Base-by-base conservation (phyloP, 2,888 invertebrate species). In the Cheilosia scutellata region DNA sequence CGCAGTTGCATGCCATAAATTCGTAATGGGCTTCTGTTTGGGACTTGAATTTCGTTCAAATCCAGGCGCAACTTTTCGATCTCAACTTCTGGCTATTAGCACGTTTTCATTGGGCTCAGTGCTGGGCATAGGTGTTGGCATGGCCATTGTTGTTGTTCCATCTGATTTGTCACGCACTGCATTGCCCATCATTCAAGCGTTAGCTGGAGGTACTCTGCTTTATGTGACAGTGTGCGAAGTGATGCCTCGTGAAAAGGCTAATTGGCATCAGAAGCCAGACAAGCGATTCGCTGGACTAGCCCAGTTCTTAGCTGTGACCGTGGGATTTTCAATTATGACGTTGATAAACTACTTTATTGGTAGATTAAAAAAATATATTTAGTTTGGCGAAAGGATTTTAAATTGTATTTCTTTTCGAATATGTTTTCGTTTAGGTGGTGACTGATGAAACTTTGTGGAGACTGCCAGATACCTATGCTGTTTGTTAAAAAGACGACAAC, bases 141-240 rank as follows among this genome's bases (percentile, higher is more conserved):
- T 95, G 89, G 92, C 94, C 0, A 90, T 96, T 63, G 94, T 94
- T 16, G 92, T 93, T 65, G 90, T 95, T 4, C 93, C 93, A 0
- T 88, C 91, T 0, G 82, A 93, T 37, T 93, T 94, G 90, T 88
- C 93, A 1, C 88, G 78, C 3, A 87, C 82, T 2, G 92, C 93
- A 9, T 93, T 95, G 65, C 94, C 95, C 5, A 92, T 95, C 47
- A 93, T 95, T 92, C 95, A 95, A 93, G 96, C 95, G 0, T 89
- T 96, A 51, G 96, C 96, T 5, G 96, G 95, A 0, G 96, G 96
- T 1, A 96, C 96, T 0, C 93, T 96, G 0, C 92, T 96, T 2
- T 96, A 96, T 91, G 96, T 96, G 75, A 96, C 96, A 0, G 95
- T 96, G 0, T 95, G 95, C 89, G 96, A 96, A 91, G 95, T 96